Conservation (phyloP, 2,797 vertebrate species). For the Aeoliscus strigatus region DNA sequence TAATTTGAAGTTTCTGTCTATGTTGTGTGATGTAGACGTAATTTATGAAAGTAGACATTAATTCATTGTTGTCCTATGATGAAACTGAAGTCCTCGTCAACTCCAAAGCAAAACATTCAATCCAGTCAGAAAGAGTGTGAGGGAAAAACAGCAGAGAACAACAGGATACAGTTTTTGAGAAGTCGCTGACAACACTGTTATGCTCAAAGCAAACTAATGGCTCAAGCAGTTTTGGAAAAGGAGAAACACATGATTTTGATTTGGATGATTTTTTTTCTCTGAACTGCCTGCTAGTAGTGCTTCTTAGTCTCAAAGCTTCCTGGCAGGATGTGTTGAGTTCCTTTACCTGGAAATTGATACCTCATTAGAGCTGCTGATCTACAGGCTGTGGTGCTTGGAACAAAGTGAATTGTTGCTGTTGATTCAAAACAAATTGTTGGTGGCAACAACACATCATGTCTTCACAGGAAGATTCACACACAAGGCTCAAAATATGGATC, state of each 20-base stretch:
- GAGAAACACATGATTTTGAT: neutral
- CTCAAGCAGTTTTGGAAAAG: slow-evolving; percentile 9
- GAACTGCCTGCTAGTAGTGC: slow-evolving; percentile 4
- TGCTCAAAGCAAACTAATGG: slow-evolving; percentile 4
- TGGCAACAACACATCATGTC: neutral
- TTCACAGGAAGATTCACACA: slow-evolving; percentile 6
- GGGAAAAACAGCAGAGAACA: neutral
- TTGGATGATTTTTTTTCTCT: neutral
- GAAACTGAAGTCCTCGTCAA: no score
- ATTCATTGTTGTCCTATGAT: no score
- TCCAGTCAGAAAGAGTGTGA: neutral
- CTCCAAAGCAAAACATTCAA: no score
- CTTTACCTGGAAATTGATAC: slow-evolving; percentile 40
- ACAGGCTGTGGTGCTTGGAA: slow-evolving; percentile 18
- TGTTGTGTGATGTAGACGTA: neutral
- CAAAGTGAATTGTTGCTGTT: slow-evolving; percentile 22
- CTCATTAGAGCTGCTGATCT: slow-evolving; percentile 43
- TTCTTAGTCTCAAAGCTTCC: slow-evolving; percentile 23
- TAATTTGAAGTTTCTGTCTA: neutral
- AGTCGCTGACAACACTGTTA: slow-evolving; percentile 7
- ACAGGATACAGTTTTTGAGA: slow-evolving; percentile 7
- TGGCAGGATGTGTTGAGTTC: slow-evolving; percentile 44
- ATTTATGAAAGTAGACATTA: no score
- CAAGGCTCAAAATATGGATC: slow-evolving; percentile 4
- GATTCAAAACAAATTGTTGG: slow-evolving; percentile 17